These are phyloP conservation scores for Spilosoma lubricipeda DNA, from an alignment of 2,888 invertebrate genomes.

Conservation along the genomic window DNA sequence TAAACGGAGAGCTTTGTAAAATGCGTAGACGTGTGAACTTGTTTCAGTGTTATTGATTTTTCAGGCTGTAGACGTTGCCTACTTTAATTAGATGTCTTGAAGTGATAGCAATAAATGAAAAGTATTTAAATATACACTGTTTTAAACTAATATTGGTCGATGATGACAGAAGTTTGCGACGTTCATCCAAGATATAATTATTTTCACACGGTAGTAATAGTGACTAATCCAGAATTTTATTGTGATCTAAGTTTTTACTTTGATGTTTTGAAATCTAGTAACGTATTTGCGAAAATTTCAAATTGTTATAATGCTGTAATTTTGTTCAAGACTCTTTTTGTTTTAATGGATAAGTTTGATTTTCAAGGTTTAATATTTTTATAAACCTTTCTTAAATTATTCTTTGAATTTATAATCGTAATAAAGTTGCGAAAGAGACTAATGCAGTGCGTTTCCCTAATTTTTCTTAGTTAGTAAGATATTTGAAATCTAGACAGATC, in stretches of 20 bases:
- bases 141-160: slow-evolving; percentile 12
- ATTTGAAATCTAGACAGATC: too few species aligned
- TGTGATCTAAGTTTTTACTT: slow-evolving; percentile 51
- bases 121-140: slow-evolving; percentile 16
- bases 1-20: slow-evolving; percentile 42
- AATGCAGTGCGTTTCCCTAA: too few species aligned
- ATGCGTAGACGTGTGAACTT: slow-evolving; percentile 43
- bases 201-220: slow-evolving; percentile 15
- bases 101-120: slow-evolving; percentile 25
- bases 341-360: too few species aligned
- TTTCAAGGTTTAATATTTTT: too few species aligned
- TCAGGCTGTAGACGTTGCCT: slow-evolving; percentile 50
- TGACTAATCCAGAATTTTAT: slow-evolving; percentile 34
- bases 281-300: slow-evolving; percentile 35
- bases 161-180: slow-evolving; percentile 15
- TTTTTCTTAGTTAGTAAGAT: too few species aligned
- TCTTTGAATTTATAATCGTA: too few species aligned
- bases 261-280: slow-evolving; percentile 64
- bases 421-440: too few species aligned
- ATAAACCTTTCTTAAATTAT: too few species aligned
- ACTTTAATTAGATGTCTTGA: slow-evolving; percentile 32
- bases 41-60: slow-evolving; percentile 65
- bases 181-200: not conserved
- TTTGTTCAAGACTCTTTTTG: slow-evolving; percentile 8
- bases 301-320: slow-evolving; percentile 24